Conservation (phyloP, 2,113 vertebrate species). For the Rhabdomys dilectus region DNA sequence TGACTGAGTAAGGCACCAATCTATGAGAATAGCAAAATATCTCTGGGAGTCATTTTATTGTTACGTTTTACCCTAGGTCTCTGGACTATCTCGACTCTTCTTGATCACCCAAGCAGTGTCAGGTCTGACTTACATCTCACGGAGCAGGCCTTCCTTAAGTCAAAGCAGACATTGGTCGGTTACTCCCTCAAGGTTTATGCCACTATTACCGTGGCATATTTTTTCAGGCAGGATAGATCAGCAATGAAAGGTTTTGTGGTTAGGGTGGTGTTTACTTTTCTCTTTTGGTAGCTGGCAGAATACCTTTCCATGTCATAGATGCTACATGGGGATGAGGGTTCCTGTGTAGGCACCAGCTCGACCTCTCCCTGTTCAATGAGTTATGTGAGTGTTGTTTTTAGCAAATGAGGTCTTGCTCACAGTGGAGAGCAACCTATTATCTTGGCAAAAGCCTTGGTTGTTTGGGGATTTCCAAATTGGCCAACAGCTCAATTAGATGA, state of each 20-base stretch:
- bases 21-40: not conserved
- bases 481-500: not conserved
- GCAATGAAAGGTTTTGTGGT: not conserved
- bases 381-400: not conserved
- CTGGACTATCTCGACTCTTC: not conserved
- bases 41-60: not conserved
- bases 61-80: not conserved
- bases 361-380: not conserved
- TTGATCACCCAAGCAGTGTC: not conserved
- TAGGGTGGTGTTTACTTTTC: not conserved
- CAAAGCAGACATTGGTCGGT: not conserved
- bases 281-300: not conserved
- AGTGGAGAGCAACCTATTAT: not conserved
- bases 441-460: not conserved
- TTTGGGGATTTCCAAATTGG: not conserved
- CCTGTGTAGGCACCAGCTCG: not conserved
- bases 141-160: not conserved
- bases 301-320: not conserved
- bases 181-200: not conserved
- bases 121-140: not conserved
- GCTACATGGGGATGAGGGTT: not conserved
- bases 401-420: not conserved
- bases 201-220: not conserved
- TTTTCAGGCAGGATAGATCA: not conserved
- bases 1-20: not conserved